Base-by-base conservation (phyloP, 2,113 vertebrate genomes). In the Connochaetes taurinus region DNA sequence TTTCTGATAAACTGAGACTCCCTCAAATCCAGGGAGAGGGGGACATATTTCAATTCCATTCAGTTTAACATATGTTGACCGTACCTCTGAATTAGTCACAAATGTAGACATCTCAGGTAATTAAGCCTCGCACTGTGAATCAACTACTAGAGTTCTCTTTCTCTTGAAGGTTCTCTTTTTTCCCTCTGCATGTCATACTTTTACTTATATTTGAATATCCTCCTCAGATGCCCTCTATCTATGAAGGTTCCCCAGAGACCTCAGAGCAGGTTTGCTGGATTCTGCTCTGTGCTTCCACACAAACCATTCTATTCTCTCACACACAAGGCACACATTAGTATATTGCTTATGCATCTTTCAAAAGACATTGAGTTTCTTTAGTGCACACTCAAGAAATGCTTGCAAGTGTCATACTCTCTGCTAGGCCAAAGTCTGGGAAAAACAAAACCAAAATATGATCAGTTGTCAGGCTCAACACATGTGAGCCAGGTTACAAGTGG, bases 381-480 rank as follows among this genome's bases (percentile, higher is more conserved):
- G 21, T 17, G 90, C 29, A 86, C 16, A n/a, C 14, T 86, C 14
- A 95, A 94, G 50, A 45, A 84, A 95, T 74, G 2, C 45, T 91
- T n/a, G 1, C 6, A 67, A 47, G 6, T 57, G 9, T 74, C 12
- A 17, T 87, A 7, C 86, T 78, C 7, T 78, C 23, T 86, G 19
- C n/a, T 40, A 47, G 1, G 6, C 3, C 15, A 91, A 95, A 52
- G 7, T 25, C 8, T 83, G 19, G n/a, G 29, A 7, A 0, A 45
- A 29, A 19, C 33, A n/a, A 33, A 25, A 53, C 4, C 50, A 53
- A 83, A 36, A 16, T 5, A 85, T n/a, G 31, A 57, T 9, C 19
- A 57, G 9, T 40, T 36, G 40, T 94, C 2, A 82, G 55, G 1
- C 64, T 84, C 29, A 85, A 53, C 92, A 12, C 4, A n/a, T 4